A percentile compares a stretch with the other conserved stretches of the same genome.
phyloP scores from a whole-genome alignment of 1,140 invertebrate genomes.

The Eupeodes corollae region DNA sequence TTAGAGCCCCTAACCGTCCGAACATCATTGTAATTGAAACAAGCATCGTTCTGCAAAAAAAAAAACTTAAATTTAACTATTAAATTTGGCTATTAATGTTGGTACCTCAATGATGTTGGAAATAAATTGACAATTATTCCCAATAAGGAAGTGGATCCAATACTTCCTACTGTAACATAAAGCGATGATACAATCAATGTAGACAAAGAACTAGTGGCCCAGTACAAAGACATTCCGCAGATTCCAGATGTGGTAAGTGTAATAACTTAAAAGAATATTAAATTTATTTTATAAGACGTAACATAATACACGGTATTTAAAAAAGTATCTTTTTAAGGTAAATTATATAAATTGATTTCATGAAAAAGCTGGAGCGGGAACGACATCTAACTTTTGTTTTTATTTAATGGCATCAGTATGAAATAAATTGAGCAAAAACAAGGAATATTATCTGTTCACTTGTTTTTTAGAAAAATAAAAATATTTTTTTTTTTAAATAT shows the following conservation, averaged over 20 bases:
- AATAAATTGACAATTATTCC: constrained; percentile 29
- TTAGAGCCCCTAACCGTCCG: constrained; percentile 23
- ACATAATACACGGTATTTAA: too few species aligned
- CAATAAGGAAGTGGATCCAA: constrained; percentile 27
- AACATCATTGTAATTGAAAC: constrained; percentile 31
- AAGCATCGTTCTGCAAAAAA: constrained; percentile 22
- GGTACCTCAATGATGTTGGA: constrained; percentile 27
- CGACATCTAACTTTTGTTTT: too few species aligned
- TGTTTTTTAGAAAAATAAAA: too few species aligned
- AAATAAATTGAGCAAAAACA: too few species aligned
- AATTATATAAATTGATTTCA: too few species aligned
- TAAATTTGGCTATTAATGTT: background rate
- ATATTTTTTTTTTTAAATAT: too few species aligned
- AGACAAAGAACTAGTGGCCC: constrained; percentile 33
- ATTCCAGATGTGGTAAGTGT: constrained; percentile 29
- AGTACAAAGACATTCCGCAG: constrained; percentile 38
- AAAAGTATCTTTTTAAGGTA: too few species aligned
- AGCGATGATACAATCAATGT: constrained; percentile 26
- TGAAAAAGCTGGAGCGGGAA: too few species aligned
- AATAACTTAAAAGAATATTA: constrained; percentile 12
- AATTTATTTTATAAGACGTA: too few species aligned
- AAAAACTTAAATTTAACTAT: background rate
- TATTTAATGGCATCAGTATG: too few species aligned
- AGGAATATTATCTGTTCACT: too few species aligned
- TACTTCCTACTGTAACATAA: constrained; percentile 28